phyloP scores from a whole-genome alignment of 2,113 vertebrate genomes.

The Istiophorus platypterus region DNA sequence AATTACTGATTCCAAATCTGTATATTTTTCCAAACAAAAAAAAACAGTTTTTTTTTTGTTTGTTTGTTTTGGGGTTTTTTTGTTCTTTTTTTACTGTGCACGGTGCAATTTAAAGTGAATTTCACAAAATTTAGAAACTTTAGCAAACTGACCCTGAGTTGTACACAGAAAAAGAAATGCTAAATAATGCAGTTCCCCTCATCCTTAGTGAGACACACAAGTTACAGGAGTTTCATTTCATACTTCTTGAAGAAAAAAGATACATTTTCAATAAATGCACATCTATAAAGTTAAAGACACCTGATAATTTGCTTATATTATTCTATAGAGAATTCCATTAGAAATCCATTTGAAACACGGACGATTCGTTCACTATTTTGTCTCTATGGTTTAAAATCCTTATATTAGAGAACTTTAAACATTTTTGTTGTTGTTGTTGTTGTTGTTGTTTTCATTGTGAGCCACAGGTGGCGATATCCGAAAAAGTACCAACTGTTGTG shows the following conservation, averaged over 20 bases:
- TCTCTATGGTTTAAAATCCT: not conserved
- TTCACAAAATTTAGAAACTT: not conserved
- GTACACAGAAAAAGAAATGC: not conserved
- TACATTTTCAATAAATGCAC: not conserved
- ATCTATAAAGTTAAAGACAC: not conserved
- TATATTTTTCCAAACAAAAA: slow-evolving; percentile 1
- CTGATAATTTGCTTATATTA: not conserved
- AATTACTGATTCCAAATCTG: not conserved
- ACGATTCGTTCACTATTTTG: not conserved
- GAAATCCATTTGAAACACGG: not conserved
- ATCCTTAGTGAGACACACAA: too few relatives aligned
- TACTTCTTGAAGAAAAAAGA: not conserved
- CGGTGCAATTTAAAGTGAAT: not conserved
- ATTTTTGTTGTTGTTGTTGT: too few relatives aligned
- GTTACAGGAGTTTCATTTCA: not conserved
- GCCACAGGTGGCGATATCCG: slow-evolving; percentile 11
- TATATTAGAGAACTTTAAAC: not conserved
- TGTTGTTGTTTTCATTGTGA: not conserved
- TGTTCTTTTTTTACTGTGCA: not conserved
- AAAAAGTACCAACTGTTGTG: not conserved
- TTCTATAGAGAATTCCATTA: not conserved
- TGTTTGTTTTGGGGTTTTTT: too few relatives aligned
- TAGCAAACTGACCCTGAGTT: too few relatives aligned
- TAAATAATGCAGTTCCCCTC: too few relatives aligned
- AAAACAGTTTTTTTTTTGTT: too few relatives aligned